These are phyloP conservation scores for Corythoichthys intestinalis DNA, from an alignment of 2,113 vertebrate genomes.

Conservation along the genomic window DNA sequence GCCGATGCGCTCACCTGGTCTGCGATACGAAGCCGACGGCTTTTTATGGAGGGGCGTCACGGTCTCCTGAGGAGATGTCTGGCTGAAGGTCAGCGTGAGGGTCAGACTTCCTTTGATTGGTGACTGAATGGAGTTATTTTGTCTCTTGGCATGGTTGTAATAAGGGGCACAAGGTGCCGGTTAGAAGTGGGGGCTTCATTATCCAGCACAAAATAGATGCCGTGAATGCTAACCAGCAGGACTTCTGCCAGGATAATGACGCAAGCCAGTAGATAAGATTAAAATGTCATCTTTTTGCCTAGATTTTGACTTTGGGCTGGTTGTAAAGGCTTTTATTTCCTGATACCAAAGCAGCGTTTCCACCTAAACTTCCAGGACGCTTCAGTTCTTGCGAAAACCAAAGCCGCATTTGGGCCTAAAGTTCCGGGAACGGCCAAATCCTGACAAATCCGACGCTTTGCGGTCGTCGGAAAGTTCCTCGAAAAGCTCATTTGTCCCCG, in stretches of 20 bases:
- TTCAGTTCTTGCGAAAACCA: not conserved
- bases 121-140: not conserved
- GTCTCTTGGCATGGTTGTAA: not conserved
- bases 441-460: no score
- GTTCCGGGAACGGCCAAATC: not conserved
- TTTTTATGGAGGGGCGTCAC: slow-evolving; percentile 53
- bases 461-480: not conserved
- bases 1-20: not conserved
- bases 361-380: not conserved
- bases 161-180: not conserved
- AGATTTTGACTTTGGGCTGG: no score
- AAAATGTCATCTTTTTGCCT: no score
- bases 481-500: not conserved
- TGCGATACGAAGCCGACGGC: not conserved
- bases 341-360: not conserved
- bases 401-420: no score
- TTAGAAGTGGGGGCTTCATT: not conserved
- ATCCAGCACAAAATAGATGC: not conserved
- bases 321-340: not conserved
- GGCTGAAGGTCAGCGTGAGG: not conserved
- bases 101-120: not conserved
- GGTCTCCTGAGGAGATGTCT: not conserved
- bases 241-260: not conserved
- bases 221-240: not conserved
- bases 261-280: no score